Conservation (phyloP, 2,888 invertebrate species). For the Nemurella pictetii region DNA sequence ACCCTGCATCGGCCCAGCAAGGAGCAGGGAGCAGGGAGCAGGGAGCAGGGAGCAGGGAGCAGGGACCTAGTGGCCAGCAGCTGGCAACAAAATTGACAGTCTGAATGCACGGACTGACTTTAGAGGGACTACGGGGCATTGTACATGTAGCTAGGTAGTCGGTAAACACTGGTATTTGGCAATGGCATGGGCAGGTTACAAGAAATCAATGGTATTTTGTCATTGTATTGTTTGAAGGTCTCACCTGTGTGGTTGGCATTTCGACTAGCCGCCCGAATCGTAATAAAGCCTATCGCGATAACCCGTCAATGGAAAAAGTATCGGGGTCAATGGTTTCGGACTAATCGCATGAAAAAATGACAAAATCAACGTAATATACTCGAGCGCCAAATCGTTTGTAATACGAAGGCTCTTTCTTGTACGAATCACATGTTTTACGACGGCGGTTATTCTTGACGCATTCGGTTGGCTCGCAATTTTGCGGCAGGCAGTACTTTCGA, state of each 20-base stretch:
- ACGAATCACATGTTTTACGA: background rate
- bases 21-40: too few species aligned
- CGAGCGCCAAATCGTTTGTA: background rate
- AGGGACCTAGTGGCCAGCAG: too few species aligned
- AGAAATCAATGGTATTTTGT: background rate
- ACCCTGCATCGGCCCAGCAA: too few species aligned
- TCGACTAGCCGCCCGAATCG: background rate
- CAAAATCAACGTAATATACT: background rate
- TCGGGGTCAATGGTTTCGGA: background rate
- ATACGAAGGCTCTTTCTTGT: slow-evolving; percentile 10
- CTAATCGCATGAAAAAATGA: slow-evolving; percentile 21
- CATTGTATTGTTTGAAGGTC: slow-evolving; percentile 13
- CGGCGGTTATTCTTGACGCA: background rate
- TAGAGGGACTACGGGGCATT: too few species aligned
- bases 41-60: too few species aligned
- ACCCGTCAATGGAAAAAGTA: slow-evolving; percentile 1
- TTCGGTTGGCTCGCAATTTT: background rate
- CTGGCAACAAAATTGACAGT: too few species aligned
- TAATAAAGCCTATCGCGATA: slow-evolving; percentile 8
- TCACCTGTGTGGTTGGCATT: slow-evolving; percentile 20
- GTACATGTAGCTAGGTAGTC: too few species aligned
- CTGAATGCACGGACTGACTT: too few species aligned
- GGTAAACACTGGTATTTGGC: background rate
- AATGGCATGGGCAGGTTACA: background rate
- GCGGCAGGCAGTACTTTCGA: background rate